phyloP scores from a whole-genome alignment of 2,113 vertebrate species.

The Stictonetta naevosa region DNA sequence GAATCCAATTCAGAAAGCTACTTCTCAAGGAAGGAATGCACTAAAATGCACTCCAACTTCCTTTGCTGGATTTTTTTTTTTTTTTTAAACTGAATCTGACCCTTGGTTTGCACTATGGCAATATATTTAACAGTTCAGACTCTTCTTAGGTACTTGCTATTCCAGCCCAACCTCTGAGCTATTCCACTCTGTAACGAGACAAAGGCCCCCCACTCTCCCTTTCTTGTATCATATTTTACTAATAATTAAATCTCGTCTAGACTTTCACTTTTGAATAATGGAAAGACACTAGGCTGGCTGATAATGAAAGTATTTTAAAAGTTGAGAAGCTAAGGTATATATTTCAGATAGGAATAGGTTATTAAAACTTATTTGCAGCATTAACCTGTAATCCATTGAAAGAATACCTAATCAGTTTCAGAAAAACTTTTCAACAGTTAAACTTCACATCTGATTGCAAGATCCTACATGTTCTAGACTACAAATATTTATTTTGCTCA shows the following conservation, averaged over 20 bases:
- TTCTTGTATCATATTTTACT: neutral
- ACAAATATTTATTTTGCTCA: neutral
- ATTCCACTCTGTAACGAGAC: neutral
- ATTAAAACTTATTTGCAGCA: neutral
- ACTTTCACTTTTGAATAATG: neutral
- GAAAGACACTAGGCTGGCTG: neutral
- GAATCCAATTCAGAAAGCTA: slow-evolving; percentile 30
- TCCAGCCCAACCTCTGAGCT: neutral
- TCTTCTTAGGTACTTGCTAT: neutral
- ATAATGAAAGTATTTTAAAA: neutral
- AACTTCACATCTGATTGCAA: neutral
- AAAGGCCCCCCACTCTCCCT: neutral
- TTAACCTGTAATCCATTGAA: neutral
- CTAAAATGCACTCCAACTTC: neutral
- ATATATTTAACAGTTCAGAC: fast-evolving
- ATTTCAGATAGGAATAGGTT: neutral
- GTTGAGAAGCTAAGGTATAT: neutral
- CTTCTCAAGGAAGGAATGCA: neutral
- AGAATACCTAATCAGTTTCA: neutral
- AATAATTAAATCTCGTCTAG: neutral
- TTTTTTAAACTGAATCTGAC: neutral
- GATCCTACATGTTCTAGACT: neutral
- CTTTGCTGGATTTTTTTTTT: neutral
- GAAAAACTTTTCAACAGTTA: neutral
- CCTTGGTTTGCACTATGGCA: neutral